A percentile compares a stretch with the other conserved stretches of the same genome.
Evolutionary conservation across 2,888 invertebrate genomes (phyloP).

Genomic region (Drosophila nigritarsus): DNA sequence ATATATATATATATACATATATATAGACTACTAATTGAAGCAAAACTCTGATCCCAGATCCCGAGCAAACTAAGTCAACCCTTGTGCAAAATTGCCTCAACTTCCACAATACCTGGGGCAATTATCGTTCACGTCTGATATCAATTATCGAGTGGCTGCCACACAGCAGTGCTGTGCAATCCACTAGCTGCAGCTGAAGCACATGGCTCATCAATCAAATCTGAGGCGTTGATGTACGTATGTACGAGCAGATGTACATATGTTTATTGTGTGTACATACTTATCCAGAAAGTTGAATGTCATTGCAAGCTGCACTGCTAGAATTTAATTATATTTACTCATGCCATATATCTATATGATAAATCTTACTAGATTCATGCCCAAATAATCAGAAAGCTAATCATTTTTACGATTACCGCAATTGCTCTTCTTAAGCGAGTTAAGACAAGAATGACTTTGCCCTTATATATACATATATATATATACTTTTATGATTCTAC

Average conservation of each 20-base stretch:
- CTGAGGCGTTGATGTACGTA: conserved; percentile 2
- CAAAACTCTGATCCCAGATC: conserved; percentile 55
- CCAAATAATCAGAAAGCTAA: conserved; percentile 33
- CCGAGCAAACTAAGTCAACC: too few species aligned
- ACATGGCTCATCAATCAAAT: conserved; percentile 26
- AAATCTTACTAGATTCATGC: neutral
- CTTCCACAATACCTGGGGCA: neutral
- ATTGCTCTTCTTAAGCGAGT: conserved; percentile 23
- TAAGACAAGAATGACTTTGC: neutral
- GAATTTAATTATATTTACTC: conserved; percentile 7
- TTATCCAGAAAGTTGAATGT: neutral
- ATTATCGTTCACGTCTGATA: neutral
- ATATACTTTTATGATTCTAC: neutral
- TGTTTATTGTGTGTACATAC: neutral
- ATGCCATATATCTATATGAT: conserved; percentile 4
- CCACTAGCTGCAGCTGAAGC: neutral
- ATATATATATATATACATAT: neutral
- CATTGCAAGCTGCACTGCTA: conserved; percentile 20
- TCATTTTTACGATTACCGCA: conserved; percentile 51
- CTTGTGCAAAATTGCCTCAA: neutral
- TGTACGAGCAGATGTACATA: neutral
- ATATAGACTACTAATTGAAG: conserved; percentile 49
- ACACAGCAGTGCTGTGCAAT: neutral
- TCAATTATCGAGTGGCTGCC: neutral
- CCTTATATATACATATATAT: neutral